These are phyloP conservation scores for Tetrao urogallus DNA, from an alignment of 2,113 vertebrate species.

Conservation along the genomic window DNA sequence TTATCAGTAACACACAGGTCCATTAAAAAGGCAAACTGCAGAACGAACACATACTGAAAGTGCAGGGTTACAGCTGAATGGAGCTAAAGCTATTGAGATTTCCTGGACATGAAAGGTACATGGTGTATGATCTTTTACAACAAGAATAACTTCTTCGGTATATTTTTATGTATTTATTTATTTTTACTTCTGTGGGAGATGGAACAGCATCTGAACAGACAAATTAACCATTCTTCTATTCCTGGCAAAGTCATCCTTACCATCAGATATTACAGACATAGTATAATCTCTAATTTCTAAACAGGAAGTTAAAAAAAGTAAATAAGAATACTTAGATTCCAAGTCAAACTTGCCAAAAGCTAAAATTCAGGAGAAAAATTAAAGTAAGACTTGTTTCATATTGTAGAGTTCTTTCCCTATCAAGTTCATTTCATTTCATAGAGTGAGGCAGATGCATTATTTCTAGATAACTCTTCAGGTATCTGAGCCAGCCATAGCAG, in stretches of 20 bases:
- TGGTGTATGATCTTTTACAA: neutral
- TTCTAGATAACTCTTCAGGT: neutral
- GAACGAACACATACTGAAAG: neutral
- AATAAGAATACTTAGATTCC: neutral
- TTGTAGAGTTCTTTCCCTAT: neutral
- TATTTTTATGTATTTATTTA: no score
- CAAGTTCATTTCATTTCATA: neutral
- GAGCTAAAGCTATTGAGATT: neutral
- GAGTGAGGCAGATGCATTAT: neutral
- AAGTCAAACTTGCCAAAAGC: neutral
- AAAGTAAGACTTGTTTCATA: neutral
- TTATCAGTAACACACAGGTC: neutral
- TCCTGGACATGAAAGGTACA: neutral
- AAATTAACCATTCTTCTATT: neutral
- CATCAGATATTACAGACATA: neutral
- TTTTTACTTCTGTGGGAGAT: neutral
- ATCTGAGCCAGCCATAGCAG: neutral
- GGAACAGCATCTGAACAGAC: neutral
- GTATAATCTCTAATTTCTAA: neutral
- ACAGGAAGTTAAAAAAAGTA: neutral
- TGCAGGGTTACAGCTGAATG: accelerated
- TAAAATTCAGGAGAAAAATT: neutral
- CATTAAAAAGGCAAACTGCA: neutral
- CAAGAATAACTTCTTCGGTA: neutral
- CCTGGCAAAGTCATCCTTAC: neutral